These are phyloP conservation scores for Bungarus multicinctus DNA, from an alignment of 2,113 vertebrate genomes.

Conservation along the genomic window DNA sequence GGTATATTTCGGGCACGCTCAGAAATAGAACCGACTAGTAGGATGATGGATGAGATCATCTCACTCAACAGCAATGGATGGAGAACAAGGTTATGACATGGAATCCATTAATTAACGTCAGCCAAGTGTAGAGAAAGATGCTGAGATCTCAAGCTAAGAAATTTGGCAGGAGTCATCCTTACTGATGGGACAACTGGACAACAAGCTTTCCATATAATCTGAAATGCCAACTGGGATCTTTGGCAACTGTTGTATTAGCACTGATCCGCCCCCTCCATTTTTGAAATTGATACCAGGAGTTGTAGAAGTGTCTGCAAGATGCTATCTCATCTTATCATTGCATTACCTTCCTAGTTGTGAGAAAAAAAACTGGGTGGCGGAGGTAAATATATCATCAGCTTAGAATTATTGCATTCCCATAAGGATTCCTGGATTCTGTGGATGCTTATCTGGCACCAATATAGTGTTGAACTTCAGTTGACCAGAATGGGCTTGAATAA, in stretches of 20 bases:
- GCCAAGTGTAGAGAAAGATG: not conserved
- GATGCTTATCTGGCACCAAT: not conserved
- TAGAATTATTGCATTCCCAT: not conserved
- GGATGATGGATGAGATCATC: not conserved
- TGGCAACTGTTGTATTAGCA: not conserved
- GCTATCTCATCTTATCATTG: not conserved
- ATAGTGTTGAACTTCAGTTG: not conserved
- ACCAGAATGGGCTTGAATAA: not conserved
- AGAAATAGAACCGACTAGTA: not conserved
- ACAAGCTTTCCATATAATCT: not conserved
- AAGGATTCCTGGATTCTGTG: not conserved
- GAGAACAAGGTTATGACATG: not conserved
- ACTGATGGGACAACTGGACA: not conserved
- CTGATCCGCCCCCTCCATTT: not conserved
- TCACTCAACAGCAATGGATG: not conserved
- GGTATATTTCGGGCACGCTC: not conserved
- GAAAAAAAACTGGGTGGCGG: not conserved
- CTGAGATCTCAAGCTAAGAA: not conserved
- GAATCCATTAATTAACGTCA: not conserved
- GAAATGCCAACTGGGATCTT: not conserved
- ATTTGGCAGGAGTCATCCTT: not conserved
- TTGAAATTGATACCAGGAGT: not conserved
- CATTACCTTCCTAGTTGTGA: not conserved
- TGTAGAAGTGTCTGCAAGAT: not conserved
- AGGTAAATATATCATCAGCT: not conserved